Evolutionary conservation across 2,888 invertebrate genomes (phyloP).

Genomic region (Germaria angustata): DNA sequence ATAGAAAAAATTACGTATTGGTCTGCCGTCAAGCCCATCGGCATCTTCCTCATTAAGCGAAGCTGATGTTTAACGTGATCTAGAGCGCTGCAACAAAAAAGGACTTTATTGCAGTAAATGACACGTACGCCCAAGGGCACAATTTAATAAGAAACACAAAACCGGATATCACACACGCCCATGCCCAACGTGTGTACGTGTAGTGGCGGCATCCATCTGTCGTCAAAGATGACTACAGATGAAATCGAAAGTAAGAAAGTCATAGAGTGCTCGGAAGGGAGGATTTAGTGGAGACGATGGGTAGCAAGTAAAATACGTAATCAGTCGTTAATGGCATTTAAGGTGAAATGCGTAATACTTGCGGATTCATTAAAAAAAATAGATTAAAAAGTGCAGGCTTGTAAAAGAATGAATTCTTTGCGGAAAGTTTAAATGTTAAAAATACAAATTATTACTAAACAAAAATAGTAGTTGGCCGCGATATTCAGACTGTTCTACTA

Average conservation of each 20-base stretch:
- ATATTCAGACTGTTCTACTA: too few species aligned
- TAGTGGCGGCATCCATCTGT: slow-evolving; percentile 18
- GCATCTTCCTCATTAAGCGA: slow-evolving; percentile 21
- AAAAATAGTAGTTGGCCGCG: too few species aligned
- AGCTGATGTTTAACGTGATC: slow-evolving; percentile 49
- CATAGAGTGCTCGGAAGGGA: slow-evolving; percentile 35
- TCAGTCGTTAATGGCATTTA: slow-evolving; percentile 21
- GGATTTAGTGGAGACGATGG: slow-evolving; percentile 3
- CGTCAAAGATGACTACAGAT: slow-evolving; percentile 25
- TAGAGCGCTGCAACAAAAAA: slow-evolving; percentile 69
- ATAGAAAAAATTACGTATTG: slow-evolving; percentile 6
- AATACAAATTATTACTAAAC: too few species aligned
- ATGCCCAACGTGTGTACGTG: neutral
- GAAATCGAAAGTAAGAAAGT: slow-evolving; percentile 51
- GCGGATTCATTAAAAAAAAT: neutral
- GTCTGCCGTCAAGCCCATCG: slow-evolving; percentile 22
- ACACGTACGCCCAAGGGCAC: slow-evolving; percentile 77
- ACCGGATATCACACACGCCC: slow-evolving; percentile 28
- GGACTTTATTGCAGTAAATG: slow-evolving; percentile 76
- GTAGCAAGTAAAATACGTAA: slow-evolving; percentile 34
- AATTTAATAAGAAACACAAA: slow-evolving; percentile 69
- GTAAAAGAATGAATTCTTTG: neutral
- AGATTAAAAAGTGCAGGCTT: neutral
- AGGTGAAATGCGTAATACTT: slow-evolving; percentile 36
- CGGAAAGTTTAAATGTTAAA: too few species aligned